Conservation (phyloP, 2,113 vertebrate species). For the Mustelus asterias region DNA sequence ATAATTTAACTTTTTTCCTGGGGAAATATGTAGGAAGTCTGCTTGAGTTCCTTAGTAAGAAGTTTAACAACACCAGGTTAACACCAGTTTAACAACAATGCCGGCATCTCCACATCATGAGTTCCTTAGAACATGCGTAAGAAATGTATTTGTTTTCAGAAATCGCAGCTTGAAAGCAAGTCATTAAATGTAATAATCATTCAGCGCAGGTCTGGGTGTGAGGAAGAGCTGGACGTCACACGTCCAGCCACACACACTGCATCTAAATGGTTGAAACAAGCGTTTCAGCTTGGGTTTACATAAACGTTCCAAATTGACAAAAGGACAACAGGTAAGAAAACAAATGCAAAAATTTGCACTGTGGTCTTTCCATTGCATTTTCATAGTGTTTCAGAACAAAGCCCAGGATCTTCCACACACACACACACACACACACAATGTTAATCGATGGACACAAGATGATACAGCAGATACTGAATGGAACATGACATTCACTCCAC, state of each 20-base stretch:
- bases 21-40: constrained; percentile 36
- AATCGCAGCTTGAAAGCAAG: constrained; percentile 9
- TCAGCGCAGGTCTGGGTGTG: background rate
- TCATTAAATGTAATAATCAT: constrained; percentile 30
- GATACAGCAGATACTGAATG: background rate
- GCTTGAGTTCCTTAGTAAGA: constrained; percentile 20
- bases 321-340: constrained; percentile 20
- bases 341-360: background rate
- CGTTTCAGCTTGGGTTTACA: background rate
- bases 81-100: too few species aligned
- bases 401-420: background rate
- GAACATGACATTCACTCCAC: background rate
- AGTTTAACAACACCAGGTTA: too few species aligned
- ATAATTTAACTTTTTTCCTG: constrained; percentile 33
- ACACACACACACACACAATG: too few species aligned
- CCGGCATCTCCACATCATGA: too few species aligned
- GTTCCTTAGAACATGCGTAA: constrained; percentile 25
- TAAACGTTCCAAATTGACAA: constrained; percentile 24
- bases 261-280: background rate
- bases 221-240: constrained; percentile 32
- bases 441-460: background rate
- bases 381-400: background rate
- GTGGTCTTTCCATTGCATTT: constrained; percentile 5
- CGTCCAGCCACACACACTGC: background rate
- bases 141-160: constrained; percentile 29